Evolutionary conservation across 2,888 invertebrate genomes (phyloP), one percentile per base, ranked within the genome.

Genomic region (Willowsia nigromaculata): DNA sequence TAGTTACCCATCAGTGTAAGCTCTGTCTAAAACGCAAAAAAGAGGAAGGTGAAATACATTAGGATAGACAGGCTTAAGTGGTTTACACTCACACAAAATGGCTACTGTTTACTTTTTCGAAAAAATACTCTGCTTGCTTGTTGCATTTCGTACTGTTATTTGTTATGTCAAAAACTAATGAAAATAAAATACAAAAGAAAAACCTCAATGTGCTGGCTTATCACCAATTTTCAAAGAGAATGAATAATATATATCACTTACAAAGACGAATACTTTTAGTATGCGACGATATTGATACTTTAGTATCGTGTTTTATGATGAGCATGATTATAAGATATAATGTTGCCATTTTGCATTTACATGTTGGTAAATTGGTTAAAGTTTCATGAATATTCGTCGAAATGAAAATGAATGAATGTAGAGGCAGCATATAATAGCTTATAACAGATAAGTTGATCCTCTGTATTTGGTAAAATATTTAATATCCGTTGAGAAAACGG

Each of bases 41-140:
- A 65, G 4, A 33, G 65, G 65, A 65, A 65, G 33, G 33, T 65
- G 33, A 65, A 65, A 65, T n/a, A 33, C n/a, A 65, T 62, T 33
- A 65, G 30, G 15, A 33, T 65, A 65, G 65, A 65, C 65, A 65
- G 65, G 18, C 65, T 71, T 71, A 71, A 71, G 40, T 71, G 40
- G 68, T 71, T 71, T 71, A 40, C 68, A 37, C 37, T n/a, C 37
- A 37, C 33, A 18, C 18, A 40, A 18, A 40, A 22, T 71, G 2
- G 37, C 68, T 71, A 71, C 68, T 40, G 37, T 71, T 71, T 71
- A 71, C 40, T 40, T 71, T 15, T 65, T n/a, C n/a, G n/a, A n/a
- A n/a, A 0, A 65, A 65, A 33, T 33, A n/a, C n/a, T n/a, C 65
- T 2, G 11, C 15, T 7, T 33, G n/a, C 30, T 65, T 2, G 18